A percentile compares a stretch with the other conserved stretches of the same genome.
Conservation (phyloP, 2,113 vertebrate species). For the Platycercus adscitus region DNA sequence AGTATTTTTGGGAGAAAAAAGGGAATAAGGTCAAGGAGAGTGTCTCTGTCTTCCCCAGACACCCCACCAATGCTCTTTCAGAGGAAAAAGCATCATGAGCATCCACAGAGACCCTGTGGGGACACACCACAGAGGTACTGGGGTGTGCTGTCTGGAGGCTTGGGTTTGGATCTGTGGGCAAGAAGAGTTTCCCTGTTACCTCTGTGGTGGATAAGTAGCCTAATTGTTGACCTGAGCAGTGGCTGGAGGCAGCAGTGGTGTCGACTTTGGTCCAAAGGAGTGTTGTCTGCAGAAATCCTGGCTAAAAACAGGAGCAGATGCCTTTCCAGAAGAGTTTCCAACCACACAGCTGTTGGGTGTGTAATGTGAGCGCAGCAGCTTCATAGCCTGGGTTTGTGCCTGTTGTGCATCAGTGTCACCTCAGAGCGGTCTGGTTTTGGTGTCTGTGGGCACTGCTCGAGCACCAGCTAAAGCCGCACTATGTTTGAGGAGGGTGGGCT, state of each 20-base stretch:
- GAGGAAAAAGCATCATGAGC: background rate
- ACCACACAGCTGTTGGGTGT: background rate
- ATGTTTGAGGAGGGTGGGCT: background rate
- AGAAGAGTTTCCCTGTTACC: rapidly evolving
- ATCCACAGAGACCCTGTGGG: background rate
- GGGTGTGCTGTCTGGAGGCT: rapidly evolving
- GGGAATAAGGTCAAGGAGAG: background rate
- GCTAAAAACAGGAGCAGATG: background rate
- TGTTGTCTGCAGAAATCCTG: background rate
- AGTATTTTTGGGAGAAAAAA: background rate
- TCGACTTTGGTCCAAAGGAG: background rate
- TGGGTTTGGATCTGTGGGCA: background rate
- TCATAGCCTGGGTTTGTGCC: background rate
- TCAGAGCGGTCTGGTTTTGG: background rate
- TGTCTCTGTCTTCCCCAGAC: rapidly evolving
- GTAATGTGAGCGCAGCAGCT: background rate
- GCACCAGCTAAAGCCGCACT: background rate
- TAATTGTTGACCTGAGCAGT: background rate
- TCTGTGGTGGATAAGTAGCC: background rate
- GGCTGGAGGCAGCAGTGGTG: background rate
- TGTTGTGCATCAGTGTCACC: background rate
- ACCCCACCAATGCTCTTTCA: background rate
- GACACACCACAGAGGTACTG: rapidly evolving
- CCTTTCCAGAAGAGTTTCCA: background rate
- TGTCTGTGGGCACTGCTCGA: background rate